These are phyloP conservation scores for Pycnomerus fuliginosus DNA, from an alignment of 2,888 invertebrate species.

Conservation along the genomic window DNA sequence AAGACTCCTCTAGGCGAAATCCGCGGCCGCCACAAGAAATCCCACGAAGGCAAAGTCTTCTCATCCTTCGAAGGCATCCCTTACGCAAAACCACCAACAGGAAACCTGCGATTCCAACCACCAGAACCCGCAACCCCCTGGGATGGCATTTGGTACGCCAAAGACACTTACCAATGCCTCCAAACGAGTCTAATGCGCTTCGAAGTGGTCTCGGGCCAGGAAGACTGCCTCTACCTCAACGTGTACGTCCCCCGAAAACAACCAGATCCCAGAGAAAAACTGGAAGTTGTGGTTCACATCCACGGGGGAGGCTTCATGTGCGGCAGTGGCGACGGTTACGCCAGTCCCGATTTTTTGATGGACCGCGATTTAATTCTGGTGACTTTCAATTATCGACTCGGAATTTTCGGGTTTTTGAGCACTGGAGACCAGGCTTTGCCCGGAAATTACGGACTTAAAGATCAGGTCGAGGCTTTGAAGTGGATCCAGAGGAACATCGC, in stretches of 20 bases:
- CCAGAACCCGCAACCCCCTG: no score
- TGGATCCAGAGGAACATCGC: slow-evolving; percentile 67
- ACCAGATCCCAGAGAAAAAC: slow-evolving; percentile 12
- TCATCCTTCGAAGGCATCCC: slow-evolving; percentile 66
- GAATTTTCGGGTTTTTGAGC: slow-evolving; percentile 68
- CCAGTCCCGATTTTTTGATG: slow-evolving; percentile 59
- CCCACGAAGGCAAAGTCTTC: slow-evolving; percentile 47
- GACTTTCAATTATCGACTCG: slow-evolving; percentile 65
- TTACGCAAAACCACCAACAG: slow-evolving; percentile 65
- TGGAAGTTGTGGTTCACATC: slow-evolving; percentile 63
- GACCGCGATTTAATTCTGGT: slow-evolving; percentile 63
- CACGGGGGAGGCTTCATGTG: slow-evolving; percentile 67
- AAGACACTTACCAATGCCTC: slow-evolving; percentile 47
- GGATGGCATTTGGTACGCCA: slow-evolving; percentile 66
- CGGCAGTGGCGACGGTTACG: slow-evolving; percentile 57
- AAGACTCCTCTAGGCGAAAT: slow-evolving; percentile 34
- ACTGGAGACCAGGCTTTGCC: slow-evolving; percentile 66
- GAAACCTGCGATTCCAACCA: slow-evolving; percentile 61
- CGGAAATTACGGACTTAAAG: slow-evolving; percentile 69
- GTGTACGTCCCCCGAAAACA: slow-evolving; percentile 56
- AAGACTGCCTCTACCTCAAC: slow-evolving; percentile 64
- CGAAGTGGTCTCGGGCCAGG: no score
- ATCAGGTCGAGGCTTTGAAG: slow-evolving; percentile 65
- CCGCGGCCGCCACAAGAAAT: slow-evolving; percentile 13
- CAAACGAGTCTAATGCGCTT: no score